Evolutionary conservation across 2,797 vertebrate species (phyloP).

Genomic region (Muraenolepis orangiensis): DNA sequence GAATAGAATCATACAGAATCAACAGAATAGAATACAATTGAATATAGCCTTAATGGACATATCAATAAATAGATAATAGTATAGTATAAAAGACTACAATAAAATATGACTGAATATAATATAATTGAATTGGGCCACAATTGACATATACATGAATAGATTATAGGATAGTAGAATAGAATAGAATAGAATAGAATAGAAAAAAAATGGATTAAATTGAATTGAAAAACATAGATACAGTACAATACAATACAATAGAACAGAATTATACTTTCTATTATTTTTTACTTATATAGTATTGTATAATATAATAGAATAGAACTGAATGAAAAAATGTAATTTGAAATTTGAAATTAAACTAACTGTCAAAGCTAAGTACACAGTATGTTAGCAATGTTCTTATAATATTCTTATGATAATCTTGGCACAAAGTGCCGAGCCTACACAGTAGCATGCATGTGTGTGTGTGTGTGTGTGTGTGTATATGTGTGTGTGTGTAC

Average conservation of each 20-base stretch:
- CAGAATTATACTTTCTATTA: neutral
- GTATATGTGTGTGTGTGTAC: too few species aligned
- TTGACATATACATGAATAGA: neutral
- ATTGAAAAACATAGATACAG: too few species aligned
- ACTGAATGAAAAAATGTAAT: too few species aligned
- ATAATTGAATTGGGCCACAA: neutral
- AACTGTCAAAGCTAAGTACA: neutral
- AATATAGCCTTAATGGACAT: too few species aligned
- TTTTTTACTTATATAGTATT: too few species aligned
- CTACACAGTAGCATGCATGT: conserved; percentile 31
- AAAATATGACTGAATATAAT: neutral
- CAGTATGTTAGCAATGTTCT: neutral
- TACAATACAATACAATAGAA: neutral
- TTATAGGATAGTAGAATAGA: too few species aligned
- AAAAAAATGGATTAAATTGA: too few species aligned
- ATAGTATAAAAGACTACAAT: too few species aligned
- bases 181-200: neutral
- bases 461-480: conserved; percentile 31
- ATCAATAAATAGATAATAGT: too few species aligned
- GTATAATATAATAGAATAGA: neutral
- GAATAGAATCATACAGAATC: neutral
- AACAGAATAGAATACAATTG: neutral
- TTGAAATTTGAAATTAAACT: too few species aligned
- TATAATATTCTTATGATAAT: neutral
- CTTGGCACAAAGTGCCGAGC: neutral